Base-by-base conservation (phyloP, 2,888 invertebrate genomes). In the Patella caerulea region DNA sequence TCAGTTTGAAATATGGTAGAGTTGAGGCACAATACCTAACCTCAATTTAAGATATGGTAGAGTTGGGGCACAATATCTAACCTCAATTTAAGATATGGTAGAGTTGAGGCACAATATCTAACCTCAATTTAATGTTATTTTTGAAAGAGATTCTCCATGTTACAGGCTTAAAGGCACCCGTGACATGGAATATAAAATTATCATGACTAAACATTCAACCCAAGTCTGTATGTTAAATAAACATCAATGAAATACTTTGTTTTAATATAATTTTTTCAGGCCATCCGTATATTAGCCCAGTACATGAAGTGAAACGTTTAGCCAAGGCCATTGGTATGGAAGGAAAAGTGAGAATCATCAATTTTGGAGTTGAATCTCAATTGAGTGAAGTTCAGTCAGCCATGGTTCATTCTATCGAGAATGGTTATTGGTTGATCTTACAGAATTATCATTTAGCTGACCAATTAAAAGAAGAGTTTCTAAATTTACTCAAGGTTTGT, bases 371-470 rank as follows among this genome's bases (percentile, higher is more conserved):
- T n/a, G 79, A 77, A 69, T 85, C 87, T 73, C 88, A 89, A 79
- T 84, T 88, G 76, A 29, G 81, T 15, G 89, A 89, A 78, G 84
- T 89, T 7, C 82, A 83, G 77, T 85, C 88, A 70, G 88, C 88
- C 5, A 78, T 91, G 71, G 84, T 84, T 55, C 90, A 90, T 79
- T 89, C 89, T 79, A 84, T 89, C 80, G 84, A 86, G 77, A 83
- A 84, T 74, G 90, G 90, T 19, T 86, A 89, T 83, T 91, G 91
- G 91, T 85, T 91, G 19, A 84, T 91, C 11, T 77, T 91, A 65
- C 90, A 91, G 83, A 91, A 91, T 81, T 90, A 89, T 74, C 90
- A 91, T 79, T 84, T 91, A 72, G 84, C 88, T 19, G 85, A 86
- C 75, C 81, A 84, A 73, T 86, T 86, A 72, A 84, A 86, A 45